Evolutionary conservation across 2,113 vertebrate species (phyloP).

Genomic region (Lagenorhynchus albirostris): DNA sequence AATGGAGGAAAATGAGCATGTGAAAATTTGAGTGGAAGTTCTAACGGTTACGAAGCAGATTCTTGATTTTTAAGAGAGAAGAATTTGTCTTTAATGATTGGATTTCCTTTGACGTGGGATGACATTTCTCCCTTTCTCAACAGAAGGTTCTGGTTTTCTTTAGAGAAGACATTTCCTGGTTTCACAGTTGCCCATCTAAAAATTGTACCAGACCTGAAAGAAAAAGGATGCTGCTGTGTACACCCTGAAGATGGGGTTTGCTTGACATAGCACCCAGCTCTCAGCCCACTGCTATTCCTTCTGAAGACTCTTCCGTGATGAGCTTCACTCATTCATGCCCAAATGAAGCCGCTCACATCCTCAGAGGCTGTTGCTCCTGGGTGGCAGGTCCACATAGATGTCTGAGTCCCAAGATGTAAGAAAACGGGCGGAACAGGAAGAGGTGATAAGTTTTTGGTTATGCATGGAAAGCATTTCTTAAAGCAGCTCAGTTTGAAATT

Average conservation of each 20-base stretch:
- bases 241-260: not conserved
- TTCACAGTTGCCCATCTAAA: not conserved
- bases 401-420: not conserved
- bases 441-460: not conserved
- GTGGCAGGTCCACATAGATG: not conserved
- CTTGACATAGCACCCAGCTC: fast-evolving
- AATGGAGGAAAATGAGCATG: not conserved
- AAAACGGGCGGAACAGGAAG: not conserved
- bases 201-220: not conserved
- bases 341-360: not conserved
- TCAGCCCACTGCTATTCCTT: not conserved
- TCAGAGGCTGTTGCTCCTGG: not conserved
- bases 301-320: not conserved
- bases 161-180: not conserved
- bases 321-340: fast-evolving
- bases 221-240: fast-evolving
- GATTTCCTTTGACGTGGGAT: not conserved
- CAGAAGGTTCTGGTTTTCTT: not conserved
- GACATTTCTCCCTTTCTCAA: not conserved
- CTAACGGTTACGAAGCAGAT: not conserved
- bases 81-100: not conserved
- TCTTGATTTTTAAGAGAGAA: not conserved
- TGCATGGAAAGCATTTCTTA: not conserved
- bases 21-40: not conserved
- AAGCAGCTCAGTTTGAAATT: not conserved